Conservation (phyloP, 2,797 vertebrate genomes). For the Cuniculus paca region DNA sequence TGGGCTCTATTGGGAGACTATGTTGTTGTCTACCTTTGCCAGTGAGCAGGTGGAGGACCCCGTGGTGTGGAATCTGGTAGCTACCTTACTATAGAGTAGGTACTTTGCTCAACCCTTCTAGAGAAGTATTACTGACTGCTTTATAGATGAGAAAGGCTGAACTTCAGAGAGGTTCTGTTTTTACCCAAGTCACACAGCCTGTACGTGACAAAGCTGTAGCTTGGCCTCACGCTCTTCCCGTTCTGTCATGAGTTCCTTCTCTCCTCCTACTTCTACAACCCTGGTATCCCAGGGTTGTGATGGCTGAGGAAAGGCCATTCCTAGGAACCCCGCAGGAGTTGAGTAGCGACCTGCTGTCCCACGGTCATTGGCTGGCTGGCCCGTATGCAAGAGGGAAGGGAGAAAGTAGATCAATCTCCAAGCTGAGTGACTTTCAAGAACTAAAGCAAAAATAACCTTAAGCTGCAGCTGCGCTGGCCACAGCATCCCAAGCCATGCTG, state of each 20-base stretch:
- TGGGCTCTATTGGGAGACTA: background rate
- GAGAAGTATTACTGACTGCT: background rate
- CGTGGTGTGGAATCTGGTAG: background rate
- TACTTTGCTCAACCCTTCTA: background rate
- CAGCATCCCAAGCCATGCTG: background rate
- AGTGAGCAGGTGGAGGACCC: background rate
- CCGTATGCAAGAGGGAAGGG: background rate
- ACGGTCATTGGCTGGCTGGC: background rate
- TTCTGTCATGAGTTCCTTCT: background rate
- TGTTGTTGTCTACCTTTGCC: background rate
- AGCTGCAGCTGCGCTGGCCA: background rate
- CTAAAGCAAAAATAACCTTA: background rate
- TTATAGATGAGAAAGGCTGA: background rate
- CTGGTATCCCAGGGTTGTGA: background rate
- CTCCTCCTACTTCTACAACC: background rate
- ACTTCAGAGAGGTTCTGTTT: background rate
- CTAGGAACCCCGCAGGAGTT: background rate
- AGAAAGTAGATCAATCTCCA: background rate
- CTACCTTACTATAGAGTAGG: background rate
- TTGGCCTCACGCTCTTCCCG: background rate
- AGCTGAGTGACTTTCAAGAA: background rate
- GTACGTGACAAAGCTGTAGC: background rate
- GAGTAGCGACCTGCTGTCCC: background rate
- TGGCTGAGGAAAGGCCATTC: background rate
- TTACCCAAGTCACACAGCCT: background rate